Conservation (phyloP, 2,797 vertebrate genomes). For the Myioborus miniatus region DNA sequence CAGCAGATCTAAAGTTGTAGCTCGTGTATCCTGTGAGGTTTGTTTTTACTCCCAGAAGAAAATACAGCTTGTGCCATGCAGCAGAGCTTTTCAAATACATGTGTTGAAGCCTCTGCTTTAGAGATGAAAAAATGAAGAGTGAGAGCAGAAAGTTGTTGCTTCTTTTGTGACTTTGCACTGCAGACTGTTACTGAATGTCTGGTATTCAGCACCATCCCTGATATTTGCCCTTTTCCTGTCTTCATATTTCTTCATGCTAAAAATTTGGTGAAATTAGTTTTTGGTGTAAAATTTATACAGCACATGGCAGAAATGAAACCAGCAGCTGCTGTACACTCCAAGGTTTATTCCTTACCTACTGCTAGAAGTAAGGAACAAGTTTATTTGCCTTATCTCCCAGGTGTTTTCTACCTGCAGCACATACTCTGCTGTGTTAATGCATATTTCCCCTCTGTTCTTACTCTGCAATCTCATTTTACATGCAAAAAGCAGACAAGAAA, state of each 20-base stretch:
- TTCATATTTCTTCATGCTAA: not conserved
- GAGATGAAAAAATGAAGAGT: not conserved
- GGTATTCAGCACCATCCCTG: fast-evolving
- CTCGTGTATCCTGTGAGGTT: not conserved
- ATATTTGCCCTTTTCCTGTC: not conserved
- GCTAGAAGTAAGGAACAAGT: not conserved
- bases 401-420: not conserved
- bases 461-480: not conserved
- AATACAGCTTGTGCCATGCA: not conserved
- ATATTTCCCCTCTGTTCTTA: fast-evolving
- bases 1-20: not conserved
- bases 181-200: not conserved
- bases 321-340: not conserved
- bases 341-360: not conserved
- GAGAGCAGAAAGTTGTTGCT: not conserved
- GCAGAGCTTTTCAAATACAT: not conserved
- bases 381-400: not conserved
- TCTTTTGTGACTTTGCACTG: not conserved
- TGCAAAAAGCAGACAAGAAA: not conserved
- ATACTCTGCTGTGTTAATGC: not conserved
- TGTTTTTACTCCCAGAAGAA: not conserved
- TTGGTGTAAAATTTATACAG: not conserved
- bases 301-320: not conserved
- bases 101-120: not conserved
- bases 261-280: not conserved